phyloP scores from a whole-genome alignment of 2,888 invertebrate species.

The Galerucella nymphaeae region DNA sequence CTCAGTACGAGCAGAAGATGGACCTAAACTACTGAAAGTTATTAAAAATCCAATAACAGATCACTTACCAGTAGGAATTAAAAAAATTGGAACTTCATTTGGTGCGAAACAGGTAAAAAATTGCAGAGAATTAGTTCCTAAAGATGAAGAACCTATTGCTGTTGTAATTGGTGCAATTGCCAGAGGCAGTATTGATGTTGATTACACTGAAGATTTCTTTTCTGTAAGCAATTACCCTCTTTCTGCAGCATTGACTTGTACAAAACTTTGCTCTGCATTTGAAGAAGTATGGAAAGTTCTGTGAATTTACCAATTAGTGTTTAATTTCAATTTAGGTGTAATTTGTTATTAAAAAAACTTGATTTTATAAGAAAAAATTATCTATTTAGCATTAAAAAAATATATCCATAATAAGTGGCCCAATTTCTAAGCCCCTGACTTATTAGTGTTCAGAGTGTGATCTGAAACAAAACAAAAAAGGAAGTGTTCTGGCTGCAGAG shows the following conservation, averaged over 20 bases:
- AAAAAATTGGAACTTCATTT: slow-evolving; percentile 91
- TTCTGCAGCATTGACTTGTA: slow-evolving; percentile 95
- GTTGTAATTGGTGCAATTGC: slow-evolving; percentile 97
- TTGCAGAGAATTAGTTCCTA: slow-evolving; percentile 82
- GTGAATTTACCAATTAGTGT: slow-evolving; percentile 57
- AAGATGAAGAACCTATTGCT: slow-evolving; percentile 84
- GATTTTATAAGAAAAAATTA: too few relatives aligned
- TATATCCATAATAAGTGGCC: too few relatives aligned
- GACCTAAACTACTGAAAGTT: slow-evolving; percentile 90
- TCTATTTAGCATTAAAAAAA: too few relatives aligned
- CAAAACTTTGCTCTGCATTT: slow-evolving; percentile 93
- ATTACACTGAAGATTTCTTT: slow-evolving; percentile 90
- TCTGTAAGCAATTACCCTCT: slow-evolving; percentile 97
- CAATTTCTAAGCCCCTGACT: too few relatives aligned
- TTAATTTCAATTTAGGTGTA: neutral
- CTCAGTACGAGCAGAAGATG: slow-evolving; percentile 90
- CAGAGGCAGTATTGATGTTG: slow-evolving; percentile 88
- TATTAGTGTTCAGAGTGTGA: too few relatives aligned
- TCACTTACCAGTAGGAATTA: slow-evolving; percentile 94
- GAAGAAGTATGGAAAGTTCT: slow-evolving; percentile 92
- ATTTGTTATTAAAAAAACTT: too few relatives aligned
- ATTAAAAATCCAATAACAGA: slow-evolving; percentile 96
- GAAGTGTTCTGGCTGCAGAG: too few relatives aligned
- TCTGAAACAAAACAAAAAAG: too few relatives aligned
- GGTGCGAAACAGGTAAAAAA: slow-evolving; percentile 77